phyloP scores from a whole-genome alignment of 2,113 vertebrate species.

The Eulemur macaco region DNA sequence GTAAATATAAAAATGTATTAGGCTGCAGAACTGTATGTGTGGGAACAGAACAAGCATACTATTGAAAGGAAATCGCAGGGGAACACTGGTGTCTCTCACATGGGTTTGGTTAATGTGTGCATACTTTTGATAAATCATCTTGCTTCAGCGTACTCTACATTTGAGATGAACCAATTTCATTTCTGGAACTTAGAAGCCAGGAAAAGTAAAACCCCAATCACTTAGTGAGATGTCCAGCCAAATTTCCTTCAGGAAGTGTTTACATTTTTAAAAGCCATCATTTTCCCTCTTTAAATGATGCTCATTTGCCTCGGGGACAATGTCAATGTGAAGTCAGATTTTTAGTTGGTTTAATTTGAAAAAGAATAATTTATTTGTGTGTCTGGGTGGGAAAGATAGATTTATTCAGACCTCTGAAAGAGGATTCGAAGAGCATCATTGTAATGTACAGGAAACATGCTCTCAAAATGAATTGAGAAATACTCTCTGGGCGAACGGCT shows the following conservation, averaged over 20 bases:
- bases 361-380: constrained; percentile 31
- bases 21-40: constrained; percentile 71
- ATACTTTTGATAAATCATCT: constrained; percentile 46
- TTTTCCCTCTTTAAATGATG: neutral
- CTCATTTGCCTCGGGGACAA: neutral
- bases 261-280: neutral
- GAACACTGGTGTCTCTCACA: constrained; percentile 51
- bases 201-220: constrained; percentile 9
- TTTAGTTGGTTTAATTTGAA: constrained; percentile 61
- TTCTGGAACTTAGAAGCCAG: constrained; percentile 59
- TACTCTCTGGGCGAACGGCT: constrained; percentile 35
- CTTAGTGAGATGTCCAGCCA: neutral
- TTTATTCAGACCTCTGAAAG: constrained; percentile 69
- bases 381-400: constrained; percentile 64
- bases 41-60: constrained; percentile 71
- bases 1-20: constrained; percentile 67
- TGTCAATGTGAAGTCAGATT: constrained; percentile 55
- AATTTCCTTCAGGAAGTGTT: constrained; percentile 30
- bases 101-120: neutral
- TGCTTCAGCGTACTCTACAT: constrained; percentile 45
- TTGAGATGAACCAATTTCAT: constrained; percentile 46
- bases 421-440: constrained; percentile 55
- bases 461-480: constrained; percentile 76
- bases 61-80: constrained; percentile 65
- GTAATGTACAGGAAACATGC: constrained; percentile 67